Percentiles rank a stretch among this genome's conserved stretches.
Conservation (phyloP, 2,888 invertebrate species). For the Drosophila lutescens region DNA sequence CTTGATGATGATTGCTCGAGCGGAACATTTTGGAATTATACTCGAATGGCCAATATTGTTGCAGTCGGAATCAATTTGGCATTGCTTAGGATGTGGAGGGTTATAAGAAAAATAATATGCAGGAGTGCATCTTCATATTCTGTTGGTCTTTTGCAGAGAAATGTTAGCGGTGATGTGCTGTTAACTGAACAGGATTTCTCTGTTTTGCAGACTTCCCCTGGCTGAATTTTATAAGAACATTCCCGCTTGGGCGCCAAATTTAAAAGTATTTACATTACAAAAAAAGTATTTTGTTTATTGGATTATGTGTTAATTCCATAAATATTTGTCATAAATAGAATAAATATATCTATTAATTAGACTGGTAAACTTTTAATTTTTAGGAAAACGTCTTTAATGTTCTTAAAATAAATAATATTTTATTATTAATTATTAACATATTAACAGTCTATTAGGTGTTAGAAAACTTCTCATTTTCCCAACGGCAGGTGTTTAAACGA, state of each 20-base stretch:
- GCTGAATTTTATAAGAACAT: conserved; percentile 4
- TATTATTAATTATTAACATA: no score
- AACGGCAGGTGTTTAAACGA: not conserved
- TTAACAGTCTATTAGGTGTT: not conserved
- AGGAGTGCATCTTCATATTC: not conserved
- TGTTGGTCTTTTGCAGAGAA: not conserved
- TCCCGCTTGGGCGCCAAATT: conserved; percentile 23
- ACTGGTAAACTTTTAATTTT: no score
- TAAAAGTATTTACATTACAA: not conserved
- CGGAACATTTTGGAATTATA: conserved; percentile 3
- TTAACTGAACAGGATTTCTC: not conserved
- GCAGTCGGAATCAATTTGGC: not conserved
- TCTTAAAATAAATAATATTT: no score
- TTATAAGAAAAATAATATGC: not conserved
- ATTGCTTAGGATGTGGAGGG: no score
- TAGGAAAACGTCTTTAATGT: no score
- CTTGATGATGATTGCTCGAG: conserved; percentile 25
- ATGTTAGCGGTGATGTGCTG: not conserved
- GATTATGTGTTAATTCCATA: no score
- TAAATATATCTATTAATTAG: no score
- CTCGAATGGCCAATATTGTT: not conserved
- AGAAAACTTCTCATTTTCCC: not conserved
- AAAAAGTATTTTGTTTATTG: no score
- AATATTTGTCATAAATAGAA: no score
- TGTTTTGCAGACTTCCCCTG: conserved; percentile 3